These are phyloP conservation scores for Euwallacea fornicatus DNA, from an alignment of 1,140 invertebrate species.

Conservation along the genomic window DNA sequence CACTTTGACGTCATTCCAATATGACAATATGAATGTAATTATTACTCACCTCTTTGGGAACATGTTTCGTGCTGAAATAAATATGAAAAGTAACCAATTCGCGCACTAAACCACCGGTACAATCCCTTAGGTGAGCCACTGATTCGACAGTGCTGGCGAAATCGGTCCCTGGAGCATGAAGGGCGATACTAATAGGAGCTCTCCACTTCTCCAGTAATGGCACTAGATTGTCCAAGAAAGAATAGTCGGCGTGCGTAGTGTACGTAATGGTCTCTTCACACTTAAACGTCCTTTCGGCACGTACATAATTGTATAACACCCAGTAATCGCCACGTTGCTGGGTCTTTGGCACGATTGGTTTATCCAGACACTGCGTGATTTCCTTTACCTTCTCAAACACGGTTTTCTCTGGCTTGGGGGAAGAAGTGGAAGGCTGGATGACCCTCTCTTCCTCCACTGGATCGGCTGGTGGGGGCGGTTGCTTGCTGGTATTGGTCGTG, in stretches of 20 bases:
- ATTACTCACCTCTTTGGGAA: slow-evolving; percentile 68
- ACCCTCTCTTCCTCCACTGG: not conserved
- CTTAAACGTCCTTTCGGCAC: slow-evolving; percentile 72
- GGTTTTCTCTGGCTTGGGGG: slow-evolving; percentile 18
- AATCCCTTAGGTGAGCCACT: slow-evolving; percentile 70
- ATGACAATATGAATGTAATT: not conserved
- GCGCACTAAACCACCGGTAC: slow-evolving; percentile 66
- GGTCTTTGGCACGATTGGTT: slow-evolving; percentile 62
- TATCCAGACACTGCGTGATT: slow-evolving; percentile 67
- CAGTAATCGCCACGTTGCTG: slow-evolving; percentile 84
- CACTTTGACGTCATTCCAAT: not conserved
- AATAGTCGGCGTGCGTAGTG: slow-evolving; percentile 89
- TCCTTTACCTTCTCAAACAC: slow-evolving; percentile 53
- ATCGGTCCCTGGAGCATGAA: slow-evolving; percentile 76
- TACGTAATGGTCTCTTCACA: slow-evolving; percentile 89
- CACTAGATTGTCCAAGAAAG: slow-evolving; percentile 86
- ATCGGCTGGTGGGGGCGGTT: not conserved
- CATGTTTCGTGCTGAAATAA: slow-evolving; percentile 82
- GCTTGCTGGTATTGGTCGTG: slow-evolving; percentile 1
- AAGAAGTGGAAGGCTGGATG: slow-evolving; percentile 4
- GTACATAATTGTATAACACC: slow-evolving; percentile 87
- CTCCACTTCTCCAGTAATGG: slow-evolving; percentile 75
- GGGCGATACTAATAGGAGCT: slow-evolving; percentile 71
- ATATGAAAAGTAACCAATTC: slow-evolving; percentile 83
- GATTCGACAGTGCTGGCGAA: slow-evolving; percentile 66